Conservation (phyloP, 2,888 invertebrate species). For the Merodon equestris region DNA sequence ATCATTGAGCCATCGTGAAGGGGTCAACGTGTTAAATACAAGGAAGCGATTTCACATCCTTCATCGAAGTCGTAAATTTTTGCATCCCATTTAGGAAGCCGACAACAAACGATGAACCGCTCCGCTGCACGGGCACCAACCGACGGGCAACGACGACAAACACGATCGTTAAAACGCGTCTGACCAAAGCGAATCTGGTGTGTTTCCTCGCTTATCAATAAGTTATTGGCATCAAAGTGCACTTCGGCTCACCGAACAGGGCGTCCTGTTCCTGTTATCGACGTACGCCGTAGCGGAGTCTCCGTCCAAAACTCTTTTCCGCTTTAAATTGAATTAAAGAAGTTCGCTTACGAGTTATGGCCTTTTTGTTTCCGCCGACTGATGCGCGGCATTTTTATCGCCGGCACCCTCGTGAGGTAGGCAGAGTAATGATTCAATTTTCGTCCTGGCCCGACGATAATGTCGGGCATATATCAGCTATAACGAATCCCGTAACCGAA, state of each 20-base stretch:
- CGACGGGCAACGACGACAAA: conserved; percentile 49
- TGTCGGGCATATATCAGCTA: conserved; percentile 59
- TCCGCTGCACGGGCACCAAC: conserved; percentile 4
- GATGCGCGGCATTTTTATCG: conserved; percentile 2
- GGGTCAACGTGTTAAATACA: conserved; percentile 70
- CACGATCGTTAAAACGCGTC: conserved; percentile 41
- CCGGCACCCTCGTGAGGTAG: conserved; percentile 26
- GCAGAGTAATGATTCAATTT: conserved; percentile 60
- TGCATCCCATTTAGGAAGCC: conserved; percentile 64
- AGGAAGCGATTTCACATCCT: conserved; percentile 70
- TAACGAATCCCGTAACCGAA: conserved; percentile 65
- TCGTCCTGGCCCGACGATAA: conserved; percentile 46
- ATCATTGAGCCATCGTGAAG: conserved; percentile 5
- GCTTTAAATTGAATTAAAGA: conserved; percentile 46
- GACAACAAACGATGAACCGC: no score
- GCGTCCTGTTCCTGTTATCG: conserved; percentile 23
- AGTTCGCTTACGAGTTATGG: conserved; percentile 54
- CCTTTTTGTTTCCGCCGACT: conserved; percentile 13
- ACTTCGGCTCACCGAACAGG: conserved; percentile 41
- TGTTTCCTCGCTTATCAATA: conserved; percentile 65
- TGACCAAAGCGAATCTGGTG: conserved; percentile 56
- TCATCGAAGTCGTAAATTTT: conserved; percentile 70
- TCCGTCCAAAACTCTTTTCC: background rate
- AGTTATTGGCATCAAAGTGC: conserved; percentile 66
- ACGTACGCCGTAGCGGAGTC: conserved; percentile 2